Evolutionary conservation across 2,888 invertebrate species (phyloP), one percentile per base, ranked within the genome.

Genomic region (Cerceris ruficornis): DNA sequence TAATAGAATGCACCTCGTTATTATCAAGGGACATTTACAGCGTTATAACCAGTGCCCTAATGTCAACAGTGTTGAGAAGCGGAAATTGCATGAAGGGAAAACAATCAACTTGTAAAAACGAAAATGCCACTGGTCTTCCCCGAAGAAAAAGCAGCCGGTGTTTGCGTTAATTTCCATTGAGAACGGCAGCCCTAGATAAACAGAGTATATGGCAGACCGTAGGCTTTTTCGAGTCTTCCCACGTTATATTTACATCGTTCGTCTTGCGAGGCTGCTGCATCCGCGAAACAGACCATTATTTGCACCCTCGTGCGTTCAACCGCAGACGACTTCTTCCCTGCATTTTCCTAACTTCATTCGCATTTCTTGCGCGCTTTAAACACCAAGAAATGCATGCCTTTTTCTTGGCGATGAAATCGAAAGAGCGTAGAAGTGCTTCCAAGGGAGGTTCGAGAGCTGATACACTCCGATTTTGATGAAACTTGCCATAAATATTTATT

Each of bases 81-180:
- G 49, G 41, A 67, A 41, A 61, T 61, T 55, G 17, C n/a, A 54
- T 52, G 41, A 57, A 39, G 28, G 7, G n/a, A 41, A 14, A 58
- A 39, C 17, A 15, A 50, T 6, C 49, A 11, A 8, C 7, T 6
- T 13, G 43, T 39, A 14, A 62, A 49, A 62, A n/a, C 9, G 46
- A 57, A 64, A 15, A 28, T 49, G 15, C 28, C 59, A 8, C 8
- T 8, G 9, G 59, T 49, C 11, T 54, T 15, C 54, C 43, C 11
- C 54, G 28, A 9, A 42, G 39, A 42, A 42, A 55, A 61, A 61
- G 57, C 8, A 49, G 41, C 58, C n/a, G 39, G 1, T 57, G 64
- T 68, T 66, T 62, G 17, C 13, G 46, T 64, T 72, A 67, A 76
- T 80, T 71, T 67, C 15, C 41, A 39, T 49, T 15, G 28, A 49